Conservation (phyloP, 1,140 invertebrate species). For the Drosophila ambigua region DNA sequence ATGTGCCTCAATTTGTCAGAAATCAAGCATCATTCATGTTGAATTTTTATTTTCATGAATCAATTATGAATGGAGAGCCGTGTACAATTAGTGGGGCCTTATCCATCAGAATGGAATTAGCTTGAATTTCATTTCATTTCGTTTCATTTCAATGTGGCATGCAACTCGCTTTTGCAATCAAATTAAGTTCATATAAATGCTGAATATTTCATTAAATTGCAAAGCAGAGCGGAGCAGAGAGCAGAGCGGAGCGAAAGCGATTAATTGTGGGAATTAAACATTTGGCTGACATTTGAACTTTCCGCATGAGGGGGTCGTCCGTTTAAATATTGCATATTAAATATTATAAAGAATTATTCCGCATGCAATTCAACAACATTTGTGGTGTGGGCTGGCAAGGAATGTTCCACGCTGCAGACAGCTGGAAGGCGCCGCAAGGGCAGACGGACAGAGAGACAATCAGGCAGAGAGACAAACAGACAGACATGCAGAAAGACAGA, state of each 20-base stretch:
- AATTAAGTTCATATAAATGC: constrained; percentile 48
- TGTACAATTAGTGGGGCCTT: constrained; percentile 23
- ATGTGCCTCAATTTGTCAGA: constrained; percentile 48
- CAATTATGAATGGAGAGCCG: constrained; percentile 1
- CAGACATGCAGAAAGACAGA: constrained; percentile 27
- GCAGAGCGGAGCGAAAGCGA: not conserved
- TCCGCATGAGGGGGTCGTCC: not conserved
- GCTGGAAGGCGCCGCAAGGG: constrained; percentile 20
- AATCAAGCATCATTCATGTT: constrained; percentile 63
- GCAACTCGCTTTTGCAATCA: constrained; percentile 32
- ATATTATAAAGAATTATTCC: constrained; percentile 2
- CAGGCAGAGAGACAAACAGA: constrained; percentile 50
- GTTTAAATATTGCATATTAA: constrained; percentile 54
- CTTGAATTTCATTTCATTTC: constrained; percentile 46
- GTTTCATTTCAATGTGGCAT: constrained; percentile 27
- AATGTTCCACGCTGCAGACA: constrained; percentile 36
- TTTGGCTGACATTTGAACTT: constrained; percentile 42
- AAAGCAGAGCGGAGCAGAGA: not conserved
- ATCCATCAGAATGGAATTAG: constrained; percentile 27
- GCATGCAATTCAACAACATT: constrained; percentile 55
- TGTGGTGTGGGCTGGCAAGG: constrained; percentile 33
- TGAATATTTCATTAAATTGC: constrained; percentile 43
- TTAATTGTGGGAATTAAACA: constrained; percentile 48
- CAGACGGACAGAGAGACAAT: constrained; percentile 29
- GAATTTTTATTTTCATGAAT: constrained; percentile 57